These are phyloP conservation scores for Teinopalpus imperialis DNA, from an alignment of 2,888 invertebrate species.

Conservation along the genomic window DNA sequence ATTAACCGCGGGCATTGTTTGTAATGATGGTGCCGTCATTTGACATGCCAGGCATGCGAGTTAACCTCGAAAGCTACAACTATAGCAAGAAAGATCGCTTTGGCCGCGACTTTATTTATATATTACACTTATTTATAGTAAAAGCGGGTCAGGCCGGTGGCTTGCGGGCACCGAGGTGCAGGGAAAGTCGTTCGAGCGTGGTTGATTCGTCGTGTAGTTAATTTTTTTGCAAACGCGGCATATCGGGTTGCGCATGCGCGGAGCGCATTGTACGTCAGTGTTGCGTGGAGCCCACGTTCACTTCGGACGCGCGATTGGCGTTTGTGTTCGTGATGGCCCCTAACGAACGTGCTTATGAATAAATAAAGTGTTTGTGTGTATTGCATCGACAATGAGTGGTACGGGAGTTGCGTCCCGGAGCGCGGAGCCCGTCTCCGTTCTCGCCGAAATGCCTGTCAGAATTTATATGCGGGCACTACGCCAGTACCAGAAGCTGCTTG, in stretches of 20 bases:
- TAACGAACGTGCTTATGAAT: conserved; percentile 54
- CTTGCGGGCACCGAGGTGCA: conserved; percentile 41
- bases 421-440: conserved; percentile 51
- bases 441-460: conserved; percentile 68
- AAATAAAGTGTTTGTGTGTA: conserved; percentile 53
- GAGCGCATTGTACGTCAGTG: conserved; percentile 63
- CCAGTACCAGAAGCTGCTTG: conserved; percentile 83
- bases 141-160: conserved; percentile 72
- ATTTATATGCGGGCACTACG: conserved; percentile 83
- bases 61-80: conserved; percentile 4
- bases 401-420: conserved; percentile 66
- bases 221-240: conserved; percentile 65
- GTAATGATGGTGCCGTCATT: too few species aligned
- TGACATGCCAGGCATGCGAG: background rate
- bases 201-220: conserved; percentile 52
- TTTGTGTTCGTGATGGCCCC: conserved; percentile 49
- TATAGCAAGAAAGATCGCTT: conserved; percentile 3
- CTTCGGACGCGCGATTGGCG: conserved; percentile 76
- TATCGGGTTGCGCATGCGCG: conserved; percentile 65
- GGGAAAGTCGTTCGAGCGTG: conserved; percentile 70
- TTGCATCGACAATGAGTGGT: conserved; percentile 57
- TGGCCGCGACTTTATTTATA: conserved; percentile 24
- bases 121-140: conserved; percentile 45
- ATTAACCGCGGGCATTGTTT: too few species aligned
- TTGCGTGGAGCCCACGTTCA: conserved; percentile 73